Evolutionary conservation across 2,888 invertebrate genomes (phyloP).

Genomic region (Amphiduros pacificus): DNA sequence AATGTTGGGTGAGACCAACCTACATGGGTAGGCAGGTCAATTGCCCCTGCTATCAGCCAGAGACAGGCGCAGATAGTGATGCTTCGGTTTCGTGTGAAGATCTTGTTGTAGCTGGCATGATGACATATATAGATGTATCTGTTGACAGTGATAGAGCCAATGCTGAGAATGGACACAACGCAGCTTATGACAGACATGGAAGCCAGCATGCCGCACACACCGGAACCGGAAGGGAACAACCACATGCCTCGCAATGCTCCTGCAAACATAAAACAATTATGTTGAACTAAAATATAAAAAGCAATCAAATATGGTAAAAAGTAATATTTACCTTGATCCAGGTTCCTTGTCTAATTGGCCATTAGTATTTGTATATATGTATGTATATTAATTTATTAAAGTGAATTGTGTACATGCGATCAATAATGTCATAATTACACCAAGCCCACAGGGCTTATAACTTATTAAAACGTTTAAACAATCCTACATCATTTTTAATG

Average conservation of each 20-base stretch:
- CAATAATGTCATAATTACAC: no score
- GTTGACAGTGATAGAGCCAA: constrained; percentile 41
- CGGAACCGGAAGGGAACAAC: constrained; percentile 22
- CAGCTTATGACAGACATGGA: constrained; percentile 41
- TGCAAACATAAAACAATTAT: not conserved
- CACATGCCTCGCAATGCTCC: not conserved
- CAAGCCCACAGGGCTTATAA: no score
- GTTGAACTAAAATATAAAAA: no score
- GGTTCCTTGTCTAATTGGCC: no score
- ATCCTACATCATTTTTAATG: no score
- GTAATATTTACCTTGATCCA: no score
- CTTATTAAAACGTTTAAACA: no score
- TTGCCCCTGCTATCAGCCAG: constrained; percentile 33
- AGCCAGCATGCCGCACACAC: constrained; percentile 39
- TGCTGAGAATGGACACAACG: constrained; percentile 38
- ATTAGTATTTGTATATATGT: no score
- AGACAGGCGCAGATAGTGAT: constrained; percentile 15
- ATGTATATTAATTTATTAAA: no score
- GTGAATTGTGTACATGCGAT: no score
- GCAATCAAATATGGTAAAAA: no score
- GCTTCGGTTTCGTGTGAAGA: not conserved
- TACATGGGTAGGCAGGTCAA: constrained; percentile 33
- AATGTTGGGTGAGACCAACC: constrained; percentile 35
- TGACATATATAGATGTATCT: constrained; percentile 40
- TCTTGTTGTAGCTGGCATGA: constrained; percentile 11